These are phyloP conservation scores for Actinostola sp. DNA, from an alignment of 92 coral and sea anemone genomes.

Conservation along the genomic window DNA sequence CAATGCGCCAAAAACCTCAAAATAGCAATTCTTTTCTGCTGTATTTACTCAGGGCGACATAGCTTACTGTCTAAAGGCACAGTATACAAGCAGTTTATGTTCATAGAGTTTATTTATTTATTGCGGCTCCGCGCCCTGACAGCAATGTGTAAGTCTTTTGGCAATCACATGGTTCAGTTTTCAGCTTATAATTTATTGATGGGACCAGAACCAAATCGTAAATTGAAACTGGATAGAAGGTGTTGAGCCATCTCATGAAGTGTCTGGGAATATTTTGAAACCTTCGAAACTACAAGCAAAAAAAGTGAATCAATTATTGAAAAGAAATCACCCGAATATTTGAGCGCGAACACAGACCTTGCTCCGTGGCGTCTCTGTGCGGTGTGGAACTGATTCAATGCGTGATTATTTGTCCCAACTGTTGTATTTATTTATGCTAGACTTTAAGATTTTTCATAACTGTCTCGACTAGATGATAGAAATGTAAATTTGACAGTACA, in stretches of 20 bases:
- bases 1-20: background rate
- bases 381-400: background rate
- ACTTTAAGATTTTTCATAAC: background rate
- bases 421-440: background rate
- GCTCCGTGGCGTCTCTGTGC: background rate
- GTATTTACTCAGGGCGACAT: background rate
- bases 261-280: background rate
- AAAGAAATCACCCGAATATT: background rate
- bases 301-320: background rate
- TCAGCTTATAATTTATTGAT: conserved; percentile 3
- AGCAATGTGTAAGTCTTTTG: background rate
- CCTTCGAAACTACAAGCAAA: background rate
- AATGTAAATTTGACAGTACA: background rate
- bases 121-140: too few relatives aligned
- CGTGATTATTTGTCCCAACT: background rate
- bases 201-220: background rate
- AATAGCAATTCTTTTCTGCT: background rate
- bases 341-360: too few relatives aligned
- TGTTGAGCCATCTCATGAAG: background rate
- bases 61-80: too few relatives aligned
- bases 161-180: background rate
- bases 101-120: too few relatives aligned
- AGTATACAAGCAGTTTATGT: background rate
- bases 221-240: background rate
- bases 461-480: background rate